Evolutionary conservation across 2,797 vertebrate species (phyloP).

Genomic region (Echeneis naucrates): DNA sequence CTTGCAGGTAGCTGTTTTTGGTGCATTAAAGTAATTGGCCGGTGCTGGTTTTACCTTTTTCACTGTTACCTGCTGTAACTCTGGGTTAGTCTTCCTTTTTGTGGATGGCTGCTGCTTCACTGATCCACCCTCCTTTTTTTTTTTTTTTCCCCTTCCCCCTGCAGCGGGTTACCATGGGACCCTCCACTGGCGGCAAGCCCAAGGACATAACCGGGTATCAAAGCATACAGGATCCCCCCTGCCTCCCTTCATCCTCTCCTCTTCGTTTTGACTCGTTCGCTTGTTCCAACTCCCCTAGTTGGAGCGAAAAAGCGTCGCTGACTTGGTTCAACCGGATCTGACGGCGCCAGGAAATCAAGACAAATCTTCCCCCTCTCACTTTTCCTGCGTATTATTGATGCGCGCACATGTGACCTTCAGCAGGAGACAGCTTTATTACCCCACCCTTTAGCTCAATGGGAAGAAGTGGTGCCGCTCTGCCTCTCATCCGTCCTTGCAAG

Average conservation of each 20-base stretch:
- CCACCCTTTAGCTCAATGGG: background rate
- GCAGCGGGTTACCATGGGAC: conserved; percentile 38
- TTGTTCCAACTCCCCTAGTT: background rate
- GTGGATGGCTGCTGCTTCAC: conserved; percentile 4
- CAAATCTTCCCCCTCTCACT: background rate
- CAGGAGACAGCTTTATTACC: background rate
- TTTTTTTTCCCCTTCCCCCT: conserved; percentile 47
- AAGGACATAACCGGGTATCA: conserved; percentile 48
- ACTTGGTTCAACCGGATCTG: background rate
- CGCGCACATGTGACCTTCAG: conserved; percentile 12
- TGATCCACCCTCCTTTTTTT: conserved; percentile 19
- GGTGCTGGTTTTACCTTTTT: background rate
- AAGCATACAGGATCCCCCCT: conserved; percentile 15
- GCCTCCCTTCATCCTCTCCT: conserved; percentile 1
- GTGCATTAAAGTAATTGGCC: conserved; percentile 7
- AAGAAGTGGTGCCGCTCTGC: background rate
- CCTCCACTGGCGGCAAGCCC: conserved; percentile 41
- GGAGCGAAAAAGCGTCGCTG: background rate
- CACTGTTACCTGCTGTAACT: background rate
- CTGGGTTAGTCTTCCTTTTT: background rate
- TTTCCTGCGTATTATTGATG: conserved; percentile 7
- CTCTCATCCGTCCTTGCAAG: background rate
- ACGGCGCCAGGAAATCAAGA: background rate
- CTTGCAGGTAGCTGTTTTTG: conserved; percentile 51
- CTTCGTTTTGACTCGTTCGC: conserved; percentile 1